These are phyloP conservation scores for Poeciliopsis prolifica DNA, from an alignment of 2,113 vertebrate species.

Conservation along the genomic window DNA sequence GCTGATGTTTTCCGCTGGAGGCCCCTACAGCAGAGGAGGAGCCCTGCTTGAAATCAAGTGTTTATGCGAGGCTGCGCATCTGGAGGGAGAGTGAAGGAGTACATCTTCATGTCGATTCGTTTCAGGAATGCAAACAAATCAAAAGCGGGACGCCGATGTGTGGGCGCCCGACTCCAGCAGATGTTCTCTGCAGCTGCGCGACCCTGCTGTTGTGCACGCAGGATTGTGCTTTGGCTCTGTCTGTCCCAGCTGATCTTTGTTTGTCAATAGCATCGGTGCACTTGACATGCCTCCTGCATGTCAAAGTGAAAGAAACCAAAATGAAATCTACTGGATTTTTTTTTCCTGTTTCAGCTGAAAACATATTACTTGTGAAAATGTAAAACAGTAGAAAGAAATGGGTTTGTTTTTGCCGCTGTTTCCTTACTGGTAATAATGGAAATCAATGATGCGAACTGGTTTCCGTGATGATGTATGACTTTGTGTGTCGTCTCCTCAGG, in stretches of 20 bases:
- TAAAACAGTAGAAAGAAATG: neutral
- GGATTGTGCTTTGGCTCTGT: slow-evolving; percentile 9
- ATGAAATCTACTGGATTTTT: neutral
- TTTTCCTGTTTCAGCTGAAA: neutral
- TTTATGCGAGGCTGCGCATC: slow-evolving; percentile 39
- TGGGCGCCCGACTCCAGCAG: slow-evolving; percentile 60
- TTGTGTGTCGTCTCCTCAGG: slow-evolving; percentile 76
- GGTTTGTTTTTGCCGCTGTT: neutral
- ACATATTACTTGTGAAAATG: neutral
- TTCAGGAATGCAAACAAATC: slow-evolving; percentile 47
- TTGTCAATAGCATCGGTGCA: slow-evolving; percentile 11
- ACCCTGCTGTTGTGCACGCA: slow-evolving; percentile 10
- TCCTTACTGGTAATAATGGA: neutral
- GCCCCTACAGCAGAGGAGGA: slow-evolving; percentile 1
- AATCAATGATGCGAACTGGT: neutral
- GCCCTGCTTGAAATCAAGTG: slow-evolving; percentile 25
- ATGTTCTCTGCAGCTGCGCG: slow-evolving; percentile 70
- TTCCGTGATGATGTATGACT: neutral
- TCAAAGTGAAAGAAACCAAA: neutral
- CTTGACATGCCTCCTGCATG: too few species aligned
- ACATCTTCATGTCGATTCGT: slow-evolving; percentile 46
- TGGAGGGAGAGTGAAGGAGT: slow-evolving; percentile 48
- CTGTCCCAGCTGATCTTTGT: slow-evolving; percentile 28
- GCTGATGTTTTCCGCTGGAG: slow-evolving; percentile 62
- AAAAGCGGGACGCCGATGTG: slow-evolving; percentile 29